Percentiles rank a stretch among this genome's conserved stretches.
Evolutionary conservation across 2,113 vertebrate genomes (phyloP).

Genomic region (Silurus glanis): DNA sequence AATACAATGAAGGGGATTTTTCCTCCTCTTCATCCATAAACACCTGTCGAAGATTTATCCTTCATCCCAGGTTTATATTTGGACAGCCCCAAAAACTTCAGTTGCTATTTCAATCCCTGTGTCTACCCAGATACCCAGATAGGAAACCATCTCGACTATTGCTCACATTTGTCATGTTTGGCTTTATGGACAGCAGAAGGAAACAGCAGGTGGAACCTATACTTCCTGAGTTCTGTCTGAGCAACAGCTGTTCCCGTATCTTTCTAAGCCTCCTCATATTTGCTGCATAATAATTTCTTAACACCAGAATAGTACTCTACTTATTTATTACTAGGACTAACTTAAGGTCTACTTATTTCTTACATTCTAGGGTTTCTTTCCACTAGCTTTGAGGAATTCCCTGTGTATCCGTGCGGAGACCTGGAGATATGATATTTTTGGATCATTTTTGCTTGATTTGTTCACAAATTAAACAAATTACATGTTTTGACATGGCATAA

Average conservation of each 20-base stretch:
- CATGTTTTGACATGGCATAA: background rate
- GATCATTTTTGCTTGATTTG: background rate
- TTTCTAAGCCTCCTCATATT: constrained; percentile 45
- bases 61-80: constrained; percentile 32
- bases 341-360: constrained; percentile 2
- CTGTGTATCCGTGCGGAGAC: background rate
- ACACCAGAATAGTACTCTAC: constrained; percentile 14
- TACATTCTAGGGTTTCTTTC: background rate
- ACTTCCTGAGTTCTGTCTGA: constrained; percentile 45
- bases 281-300: constrained; percentile 36
- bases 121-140: constrained; percentile 21
- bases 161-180: constrained; percentile 49
- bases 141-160: constrained; percentile 9
- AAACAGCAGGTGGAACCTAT: constrained; percentile 68
- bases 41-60: constrained; percentile 39
- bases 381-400: background rate
- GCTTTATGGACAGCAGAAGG: constrained; percentile 49
- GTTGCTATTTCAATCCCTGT: constrained; percentile 33
- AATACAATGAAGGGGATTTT: constrained; percentile 13
- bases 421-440: background rate
- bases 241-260: constrained; percentile 64
- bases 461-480: constrained; percentile 5
- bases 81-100: constrained; percentile 15
- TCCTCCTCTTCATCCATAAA: background rate
- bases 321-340: constrained; percentile 30